Conservation (phyloP, 2,113 vertebrate species). For the Solea senegalensis region DNA sequence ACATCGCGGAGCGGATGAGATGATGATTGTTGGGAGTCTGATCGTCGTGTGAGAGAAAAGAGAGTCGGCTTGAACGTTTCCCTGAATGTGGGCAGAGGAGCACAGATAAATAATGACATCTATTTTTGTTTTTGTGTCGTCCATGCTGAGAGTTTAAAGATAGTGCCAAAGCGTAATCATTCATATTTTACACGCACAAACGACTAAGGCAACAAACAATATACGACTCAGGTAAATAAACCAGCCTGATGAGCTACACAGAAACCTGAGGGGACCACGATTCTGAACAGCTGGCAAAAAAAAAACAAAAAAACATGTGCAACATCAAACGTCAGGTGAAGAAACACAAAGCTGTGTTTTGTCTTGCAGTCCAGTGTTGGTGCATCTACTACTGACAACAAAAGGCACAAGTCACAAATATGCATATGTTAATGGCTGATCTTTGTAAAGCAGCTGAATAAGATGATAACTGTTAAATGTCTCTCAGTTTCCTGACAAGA, state of each 20-base stretch:
- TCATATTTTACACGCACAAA: slow-evolving; percentile 48
- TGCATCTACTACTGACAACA: slow-evolving; percentile 46
- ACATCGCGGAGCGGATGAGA: neutral
- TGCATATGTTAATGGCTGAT: slow-evolving; percentile 44
- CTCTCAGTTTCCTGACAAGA: slow-evolving; percentile 7
- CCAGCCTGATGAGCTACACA: slow-evolving; percentile 24
- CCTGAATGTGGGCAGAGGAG: slow-evolving; percentile 40
- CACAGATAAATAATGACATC: slow-evolving; percentile 37
- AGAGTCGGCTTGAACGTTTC: slow-evolving; percentile 20
- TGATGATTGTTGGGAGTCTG: neutral
- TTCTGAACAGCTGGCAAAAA: slow-evolving; percentile 25
- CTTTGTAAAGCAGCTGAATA: slow-evolving; percentile 40
- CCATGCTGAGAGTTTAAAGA: slow-evolving; percentile 38
- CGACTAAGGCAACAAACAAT: slow-evolving; percentile 55
- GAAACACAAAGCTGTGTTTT: slow-evolving; percentile 7
- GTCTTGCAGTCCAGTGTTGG: slow-evolving; percentile 47
- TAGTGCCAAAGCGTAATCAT: slow-evolving; percentile 41
- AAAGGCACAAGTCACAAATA: slow-evolving; percentile 62
- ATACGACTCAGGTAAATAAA: slow-evolving; percentile 39
- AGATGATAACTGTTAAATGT: slow-evolving; percentile 5
- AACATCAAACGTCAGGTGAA: slow-evolving; percentile 17
- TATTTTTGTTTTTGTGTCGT: slow-evolving; percentile 5
- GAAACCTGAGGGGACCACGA: slow-evolving; percentile 58
- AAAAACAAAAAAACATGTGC: slow-evolving; percentile 42
- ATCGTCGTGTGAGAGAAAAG: slow-evolving; percentile 5